Percentiles rank a stretch among this genome's conserved stretches.
phyloP scores from a whole-genome alignment of 1,140 invertebrate genomes.

The Rhopalosiphum maidis region DNA sequence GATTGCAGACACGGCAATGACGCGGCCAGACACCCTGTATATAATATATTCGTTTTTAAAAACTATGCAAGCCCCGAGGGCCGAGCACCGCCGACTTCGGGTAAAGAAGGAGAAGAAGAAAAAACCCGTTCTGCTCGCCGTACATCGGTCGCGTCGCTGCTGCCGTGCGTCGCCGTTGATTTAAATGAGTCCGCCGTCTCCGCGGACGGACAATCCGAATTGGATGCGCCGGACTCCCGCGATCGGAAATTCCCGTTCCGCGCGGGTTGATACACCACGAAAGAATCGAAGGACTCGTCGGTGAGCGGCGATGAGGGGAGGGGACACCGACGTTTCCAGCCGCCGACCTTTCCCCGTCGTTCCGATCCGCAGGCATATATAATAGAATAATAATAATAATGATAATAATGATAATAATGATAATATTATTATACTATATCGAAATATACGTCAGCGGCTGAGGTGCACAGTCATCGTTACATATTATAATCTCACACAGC shows the following conservation, averaged over 20 bases:
- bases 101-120: neutral
- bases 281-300: neutral
- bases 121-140: slow-evolving; percentile 28
- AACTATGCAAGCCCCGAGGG: neutral
- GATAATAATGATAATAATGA: neutral
- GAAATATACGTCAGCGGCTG: too few species aligned
- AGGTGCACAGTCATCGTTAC: slow-evolving; percentile 15
- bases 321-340: neutral
- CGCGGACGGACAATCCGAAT: neutral
- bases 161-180: slow-evolving; percentile 7
- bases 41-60: neutral
- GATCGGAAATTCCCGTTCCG: neutral
- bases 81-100: neutral
- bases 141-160: neutral
- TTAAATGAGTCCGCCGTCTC: neutral
- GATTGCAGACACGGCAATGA: neutral
- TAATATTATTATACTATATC: neutral
- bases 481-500: neutral
- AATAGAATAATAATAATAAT: too few species aligned
- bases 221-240: neutral
- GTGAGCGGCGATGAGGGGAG: neutral
- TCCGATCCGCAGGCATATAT: neutral
- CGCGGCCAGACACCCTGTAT: neutral
- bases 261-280: neutral
- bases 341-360: neutral